Evolutionary conservation across 2,888 invertebrate genomes (phyloP).

Genomic region (Sarcophaga subvicina): DNA sequence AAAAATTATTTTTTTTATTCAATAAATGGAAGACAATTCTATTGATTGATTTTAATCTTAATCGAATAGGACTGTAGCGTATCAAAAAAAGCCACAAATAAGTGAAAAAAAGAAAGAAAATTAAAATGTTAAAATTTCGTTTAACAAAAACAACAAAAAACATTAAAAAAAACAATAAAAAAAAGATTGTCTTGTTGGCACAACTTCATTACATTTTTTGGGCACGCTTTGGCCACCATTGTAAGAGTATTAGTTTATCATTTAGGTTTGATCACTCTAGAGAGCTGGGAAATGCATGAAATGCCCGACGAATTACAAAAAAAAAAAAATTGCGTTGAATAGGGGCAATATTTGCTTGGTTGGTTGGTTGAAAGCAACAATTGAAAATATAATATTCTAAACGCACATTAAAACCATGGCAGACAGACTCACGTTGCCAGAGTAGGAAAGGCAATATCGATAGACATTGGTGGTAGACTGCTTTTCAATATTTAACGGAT

Average conservation of each 20-base stretch:
- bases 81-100: conserved; percentile 14
- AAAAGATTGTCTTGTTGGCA: conserved; percentile 43
- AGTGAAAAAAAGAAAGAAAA: conserved; percentile 54
- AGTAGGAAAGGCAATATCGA: neutral
- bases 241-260: conserved; percentile 59
- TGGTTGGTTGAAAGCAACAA: neutral
- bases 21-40: too few relatives aligned
- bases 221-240: conserved; percentile 55
- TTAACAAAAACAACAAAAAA: conserved; percentile 8
- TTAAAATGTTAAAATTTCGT: conserved; percentile 51
- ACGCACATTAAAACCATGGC: conserved; percentile 33
- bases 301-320: conserved; percentile 39
- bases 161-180: neutral
- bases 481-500: conserved; percentile 46
- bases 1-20: too few relatives aligned
- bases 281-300: conserved; percentile 53
- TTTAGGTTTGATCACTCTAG: conserved; percentile 57
- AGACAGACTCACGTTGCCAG: conserved; percentile 15
- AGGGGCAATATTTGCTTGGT: conserved; percentile 24
- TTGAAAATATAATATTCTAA: conserved; percentile 56
- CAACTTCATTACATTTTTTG: conserved; percentile 58
- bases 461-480: conserved; percentile 14
- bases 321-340: conserved; percentile 52
- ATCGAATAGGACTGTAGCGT: too few relatives aligned
- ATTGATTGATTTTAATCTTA: too few relatives aligned